Evolutionary conservation across 1,140 invertebrate species (phyloP).

Genomic region (Trypoxylus dichotomus): DNA sequence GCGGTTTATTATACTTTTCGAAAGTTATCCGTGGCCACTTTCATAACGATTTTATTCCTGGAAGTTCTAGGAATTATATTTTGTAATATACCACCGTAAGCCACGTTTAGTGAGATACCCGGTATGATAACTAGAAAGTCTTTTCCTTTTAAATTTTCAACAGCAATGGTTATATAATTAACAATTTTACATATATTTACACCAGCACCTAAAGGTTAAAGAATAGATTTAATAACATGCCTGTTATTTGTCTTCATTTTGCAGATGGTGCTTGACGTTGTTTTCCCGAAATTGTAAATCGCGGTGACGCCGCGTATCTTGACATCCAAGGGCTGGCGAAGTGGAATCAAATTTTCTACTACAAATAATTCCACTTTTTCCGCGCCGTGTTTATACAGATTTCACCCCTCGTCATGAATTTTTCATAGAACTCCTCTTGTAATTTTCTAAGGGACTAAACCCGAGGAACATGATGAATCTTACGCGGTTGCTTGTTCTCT

Average conservation of each 20-base stretch:
- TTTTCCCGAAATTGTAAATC: not conserved
- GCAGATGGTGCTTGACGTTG: not conserved
- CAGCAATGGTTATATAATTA: too few species aligned
- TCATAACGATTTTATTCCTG: too few species aligned
- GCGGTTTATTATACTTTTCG: too few species aligned
- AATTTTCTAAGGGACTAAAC: constrained; percentile 1
- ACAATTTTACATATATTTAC: not conserved
- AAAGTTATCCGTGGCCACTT: too few species aligned
- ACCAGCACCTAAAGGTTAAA: not conserved
- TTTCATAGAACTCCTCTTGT: constrained; percentile 8
- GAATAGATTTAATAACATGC: too few species aligned
- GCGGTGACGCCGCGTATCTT: not conserved
- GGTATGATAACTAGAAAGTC: too few species aligned
- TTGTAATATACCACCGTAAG: too few species aligned
- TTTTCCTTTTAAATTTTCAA: too few species aligned
- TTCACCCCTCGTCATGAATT: constrained; percentile 21
- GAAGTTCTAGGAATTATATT: too few species aligned
- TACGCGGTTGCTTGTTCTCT: not conserved
- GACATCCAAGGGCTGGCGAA: not conserved
- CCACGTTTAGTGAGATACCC: too few species aligned
- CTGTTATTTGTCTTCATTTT: not conserved
- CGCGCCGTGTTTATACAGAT: constrained; percentile 12
- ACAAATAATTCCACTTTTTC: constrained; percentile 22
- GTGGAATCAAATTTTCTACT: constrained; percentile 18
- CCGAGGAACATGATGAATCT: constrained; percentile 15